Evolutionary conservation across 2,113 vertebrate species (phyloP).

Genomic region (Carollia perspicillata): DNA sequence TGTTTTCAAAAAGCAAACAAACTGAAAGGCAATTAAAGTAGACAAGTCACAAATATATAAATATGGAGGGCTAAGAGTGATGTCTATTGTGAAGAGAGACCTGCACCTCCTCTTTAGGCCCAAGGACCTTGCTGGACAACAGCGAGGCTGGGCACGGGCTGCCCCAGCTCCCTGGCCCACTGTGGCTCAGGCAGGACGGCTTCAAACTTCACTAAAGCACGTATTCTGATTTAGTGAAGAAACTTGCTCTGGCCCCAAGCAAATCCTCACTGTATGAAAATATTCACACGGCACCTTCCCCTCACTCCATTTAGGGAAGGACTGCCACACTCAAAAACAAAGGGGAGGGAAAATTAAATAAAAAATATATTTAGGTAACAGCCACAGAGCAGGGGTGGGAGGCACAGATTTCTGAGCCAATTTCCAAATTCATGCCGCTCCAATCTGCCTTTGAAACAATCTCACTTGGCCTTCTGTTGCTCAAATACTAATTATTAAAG

Average conservation of each 20-base stretch:
- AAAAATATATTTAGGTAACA: slow-evolving; percentile 20
- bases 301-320: slow-evolving; percentile 35
- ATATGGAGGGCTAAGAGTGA: not conserved
- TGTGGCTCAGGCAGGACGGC: not conserved
- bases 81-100: not conserved
- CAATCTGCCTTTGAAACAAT: slow-evolving; percentile 32
- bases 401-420: slow-evolving; percentile 14
- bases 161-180: not conserved
- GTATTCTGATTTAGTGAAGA: slow-evolving; percentile 27
- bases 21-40: not conserved
- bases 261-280: not conserved
- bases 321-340: slow-evolving; percentile 11
- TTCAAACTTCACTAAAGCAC: not conserved
- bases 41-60: slow-evolving; percentile 13
- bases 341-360: slow-evolving; percentile 51
- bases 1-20: slow-evolving; percentile 50
- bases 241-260: slow-evolving; percentile 32
- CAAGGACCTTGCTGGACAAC: not conserved
- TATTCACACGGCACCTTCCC: slow-evolving; percentile 38
- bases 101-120: not conserved
- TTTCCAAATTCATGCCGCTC: not conserved
- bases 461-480: slow-evolving; percentile 69
- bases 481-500: slow-evolving; percentile 66
- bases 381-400: not conserved
- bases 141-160: rapidly evolving